phyloP scores from a whole-genome alignment of 92 coral and sea anemone genomes.

The Galaxea fascicularis region DNA sequence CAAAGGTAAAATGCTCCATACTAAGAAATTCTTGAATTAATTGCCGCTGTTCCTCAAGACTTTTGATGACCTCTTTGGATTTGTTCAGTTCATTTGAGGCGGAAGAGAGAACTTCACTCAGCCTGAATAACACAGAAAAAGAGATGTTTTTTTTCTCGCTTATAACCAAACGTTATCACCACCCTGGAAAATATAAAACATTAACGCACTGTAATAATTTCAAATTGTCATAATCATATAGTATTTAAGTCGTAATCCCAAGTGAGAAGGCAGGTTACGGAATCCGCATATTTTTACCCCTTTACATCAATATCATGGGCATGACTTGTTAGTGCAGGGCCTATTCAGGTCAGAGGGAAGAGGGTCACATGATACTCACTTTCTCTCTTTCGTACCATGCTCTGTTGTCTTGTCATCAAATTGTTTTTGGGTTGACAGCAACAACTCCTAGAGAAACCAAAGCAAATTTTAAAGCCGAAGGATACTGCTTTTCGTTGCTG shows the following conservation, averaged over 20 bases:
- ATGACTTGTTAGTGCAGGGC: no score
- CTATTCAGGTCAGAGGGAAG: background rate
- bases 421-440: constrained; percentile 40
- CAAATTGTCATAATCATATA: no score
- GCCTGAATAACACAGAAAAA: constrained; percentile 28
- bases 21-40: constrained; percentile 36
- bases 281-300: no score
- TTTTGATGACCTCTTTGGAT: constrained; percentile 23
- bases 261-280: no score
- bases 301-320: no score
- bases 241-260: no score
- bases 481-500: no score
- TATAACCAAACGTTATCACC: no score
- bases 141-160: background rate
- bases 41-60: constrained; percentile 21
- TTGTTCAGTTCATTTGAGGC: constrained; percentile 32
- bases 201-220: no score
- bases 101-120: constrained; percentile 18
- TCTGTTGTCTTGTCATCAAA: constrained; percentile 52
- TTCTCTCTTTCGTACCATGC: constrained; percentile 23
- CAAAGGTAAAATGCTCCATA: constrained; percentile 57
- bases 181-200: no score
- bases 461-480: background rate
- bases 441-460: constrained; percentile 40
- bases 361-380: constrained; percentile 16